A percentile compares a stretch with the other conserved stretches of the same genome.
These are phyloP conservation scores for Clarias platycephalus DNA, from an alignment of 2,797 vertebrate species.

Conservation along the genomic window DNA sequence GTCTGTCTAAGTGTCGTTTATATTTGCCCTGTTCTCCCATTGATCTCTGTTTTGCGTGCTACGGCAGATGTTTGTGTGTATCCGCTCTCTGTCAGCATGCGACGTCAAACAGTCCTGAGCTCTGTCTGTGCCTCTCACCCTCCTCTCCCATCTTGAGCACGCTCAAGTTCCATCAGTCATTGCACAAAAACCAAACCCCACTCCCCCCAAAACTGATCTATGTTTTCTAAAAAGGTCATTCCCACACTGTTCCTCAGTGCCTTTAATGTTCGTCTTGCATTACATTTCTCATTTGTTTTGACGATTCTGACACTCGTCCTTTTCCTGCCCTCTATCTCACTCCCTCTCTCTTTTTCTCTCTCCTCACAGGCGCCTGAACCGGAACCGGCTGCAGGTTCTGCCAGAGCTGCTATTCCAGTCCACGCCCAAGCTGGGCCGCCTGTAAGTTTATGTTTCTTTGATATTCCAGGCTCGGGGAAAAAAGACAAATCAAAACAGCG, in stretches of 20 bases:
- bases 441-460: slow-evolving; percentile 82
- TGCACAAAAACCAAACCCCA: slow-evolving; percentile 21
- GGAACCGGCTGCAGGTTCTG: slow-evolving; percentile 93
- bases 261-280: slow-evolving; percentile 40
- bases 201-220: slow-evolving; percentile 21
- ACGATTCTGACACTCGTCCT: slow-evolving; percentile 47
- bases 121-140: slow-evolving; percentile 41
- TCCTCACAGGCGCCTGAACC: slow-evolving; percentile 88
- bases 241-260: slow-evolving; percentile 21
- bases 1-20: slow-evolving; percentile 33
- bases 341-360: slow-evolving; percentile 24
- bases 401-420: slow-evolving; percentile 96
- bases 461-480: slow-evolving; percentile 44
- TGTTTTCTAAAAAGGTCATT: slow-evolving; percentile 27
- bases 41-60: slow-evolving; percentile 54
- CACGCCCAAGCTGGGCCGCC: slow-evolving; percentile 90
- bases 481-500: slow-evolving; percentile 22
- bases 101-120: slow-evolving; percentile 45
- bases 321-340: slow-evolving; percentile 32
- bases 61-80: slow-evolving; percentile 41
- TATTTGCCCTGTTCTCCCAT: slow-evolving; percentile 57
- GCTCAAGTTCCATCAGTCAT: slow-evolving; percentile 44
- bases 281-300: slow-evolving; percentile 44
- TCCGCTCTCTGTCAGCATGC: slow-evolving; percentile 32
- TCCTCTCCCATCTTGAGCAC: slow-evolving; percentile 31